Evolutionary conservation across 2,113 vertebrate species (phyloP).

Genomic region (Carollia perspicillata): DNA sequence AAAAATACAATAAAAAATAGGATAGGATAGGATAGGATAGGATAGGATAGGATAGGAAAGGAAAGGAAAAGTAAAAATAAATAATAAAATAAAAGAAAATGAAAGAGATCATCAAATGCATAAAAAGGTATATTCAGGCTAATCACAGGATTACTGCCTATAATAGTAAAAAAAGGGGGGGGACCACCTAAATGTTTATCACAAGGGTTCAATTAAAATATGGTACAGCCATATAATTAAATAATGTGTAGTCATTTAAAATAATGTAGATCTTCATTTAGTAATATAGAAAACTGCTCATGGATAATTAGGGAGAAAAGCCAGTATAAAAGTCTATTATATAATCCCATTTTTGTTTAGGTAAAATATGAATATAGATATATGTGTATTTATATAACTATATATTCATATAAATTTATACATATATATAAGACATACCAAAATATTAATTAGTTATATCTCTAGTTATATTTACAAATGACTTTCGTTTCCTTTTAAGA

Average conservation of each 20-base stretch:
- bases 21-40: no score
- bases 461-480: background rate
- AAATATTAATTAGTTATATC: slow-evolving; percentile 13
- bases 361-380: background rate
- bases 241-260: background rate
- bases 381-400: background rate
- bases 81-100: no score
- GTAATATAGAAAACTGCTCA: background rate
- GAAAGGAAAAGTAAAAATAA: no score
- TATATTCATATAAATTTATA: background rate
- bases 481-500: background rate
- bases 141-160: background rate
- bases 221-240: background rate
- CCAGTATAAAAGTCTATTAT: background rate
- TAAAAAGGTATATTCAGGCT: background rate
- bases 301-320: background rate
- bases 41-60: no score
- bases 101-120: background rate
- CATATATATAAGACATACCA: background rate
- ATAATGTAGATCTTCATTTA: background rate
- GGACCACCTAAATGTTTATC: slow-evolving; percentile 15
- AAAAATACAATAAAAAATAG: no score
- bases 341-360: background rate
- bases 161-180: background rate
- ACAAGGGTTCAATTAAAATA: background rate